Percentiles rank a stretch among this genome's conserved stretches.
Conservation (phyloP, 2,113 vertebrate species). For the Dromaius novaehollandiae region DNA sequence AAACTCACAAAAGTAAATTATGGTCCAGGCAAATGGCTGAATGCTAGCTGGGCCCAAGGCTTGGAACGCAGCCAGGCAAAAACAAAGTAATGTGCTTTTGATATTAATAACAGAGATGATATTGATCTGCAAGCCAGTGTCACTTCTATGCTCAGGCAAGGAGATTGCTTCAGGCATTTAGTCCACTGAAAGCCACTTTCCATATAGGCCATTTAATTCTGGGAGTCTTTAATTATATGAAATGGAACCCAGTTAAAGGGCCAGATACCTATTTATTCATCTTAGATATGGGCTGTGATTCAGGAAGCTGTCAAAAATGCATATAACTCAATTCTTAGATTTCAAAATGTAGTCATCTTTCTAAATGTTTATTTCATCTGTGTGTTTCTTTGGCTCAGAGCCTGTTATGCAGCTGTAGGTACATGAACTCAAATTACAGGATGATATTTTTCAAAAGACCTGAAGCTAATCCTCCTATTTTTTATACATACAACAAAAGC, state of each 20-base stretch:
- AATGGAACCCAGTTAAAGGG: constrained; percentile 89
- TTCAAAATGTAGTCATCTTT: constrained; percentile 73
- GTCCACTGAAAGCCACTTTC: constrained; percentile 93
- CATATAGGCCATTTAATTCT: constrained; percentile 93
- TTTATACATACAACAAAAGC: constrained; percentile 57
- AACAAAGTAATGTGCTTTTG: constrained; percentile 99
- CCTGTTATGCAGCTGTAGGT: constrained; percentile 72
- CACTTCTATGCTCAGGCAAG: constrained; percentile 80
- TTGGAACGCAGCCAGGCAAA: constrained; percentile 90
- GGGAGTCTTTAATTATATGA: constrained; percentile 96
- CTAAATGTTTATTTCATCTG: constrained; percentile 74
- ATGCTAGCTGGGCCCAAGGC: constrained; percentile 73
- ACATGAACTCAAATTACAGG: constrained; percentile 74
- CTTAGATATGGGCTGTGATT: constrained; percentile 74
- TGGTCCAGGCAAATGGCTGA: constrained; percentile 92
- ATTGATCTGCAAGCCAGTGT: constrained; percentile 91
- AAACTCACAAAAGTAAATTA: constrained; percentile 99
- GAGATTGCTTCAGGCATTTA: constrained; percentile 90
- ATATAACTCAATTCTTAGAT: constrained; percentile 80
- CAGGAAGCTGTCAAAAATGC: constrained; percentile 79
- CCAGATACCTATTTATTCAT: constrained; percentile 76
- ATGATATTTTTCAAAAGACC: constrained; percentile 71
- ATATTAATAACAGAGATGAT: constrained; percentile 99
- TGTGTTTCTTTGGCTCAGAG: constrained; percentile 71
- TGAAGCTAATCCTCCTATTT: constrained; percentile 68